Conservation (phyloP, 2,888 invertebrate genomes). For the Arrhopalites spinosus region DNA sequence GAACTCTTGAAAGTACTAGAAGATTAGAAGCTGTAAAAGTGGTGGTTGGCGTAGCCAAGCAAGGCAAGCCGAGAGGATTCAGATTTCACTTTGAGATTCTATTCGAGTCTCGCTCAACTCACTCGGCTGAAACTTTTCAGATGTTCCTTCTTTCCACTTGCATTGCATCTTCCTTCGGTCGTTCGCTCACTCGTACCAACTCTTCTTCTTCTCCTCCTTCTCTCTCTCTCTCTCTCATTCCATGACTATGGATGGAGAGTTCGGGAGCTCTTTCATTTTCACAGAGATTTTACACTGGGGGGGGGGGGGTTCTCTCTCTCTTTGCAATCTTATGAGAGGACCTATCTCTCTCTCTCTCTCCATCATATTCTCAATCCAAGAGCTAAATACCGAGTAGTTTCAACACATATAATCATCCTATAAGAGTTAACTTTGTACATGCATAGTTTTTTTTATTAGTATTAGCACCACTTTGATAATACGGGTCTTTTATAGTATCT, state of each 20-base stretch:
- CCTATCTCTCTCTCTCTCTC: constrained; percentile 14
- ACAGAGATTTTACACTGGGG: constrained; percentile 44
- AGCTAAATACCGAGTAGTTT: neutral
- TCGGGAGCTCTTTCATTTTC: constrained; percentile 40
- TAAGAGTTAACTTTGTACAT: neutral
- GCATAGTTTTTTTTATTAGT: neutral
- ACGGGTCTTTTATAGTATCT: neutral
- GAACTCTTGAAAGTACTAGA: constrained; percentile 42
- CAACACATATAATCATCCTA: neutral
- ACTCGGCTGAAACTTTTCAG: constrained; percentile 48
- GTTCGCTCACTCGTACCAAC: constrained; percentile 28
- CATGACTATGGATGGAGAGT: constrained; percentile 20
- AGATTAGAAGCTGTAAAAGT: constrained; percentile 43
- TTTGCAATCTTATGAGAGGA: constrained; percentile 31
- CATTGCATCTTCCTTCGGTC: constrained; percentile 31
- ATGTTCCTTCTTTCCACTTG: constrained; percentile 41
- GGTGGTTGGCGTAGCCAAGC: constrained; percentile 29
- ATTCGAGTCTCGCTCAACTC: constrained; percentile 48
- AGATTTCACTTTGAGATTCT: constrained; percentile 48
- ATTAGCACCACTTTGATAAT: neutral
- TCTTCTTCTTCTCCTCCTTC: constrained; percentile 13
- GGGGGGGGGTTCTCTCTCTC: too few relatives aligned
- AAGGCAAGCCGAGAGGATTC: constrained; percentile 37
- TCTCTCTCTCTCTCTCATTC: neutral
- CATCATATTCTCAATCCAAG: neutral